Base-by-base conservation (phyloP, 2,797 vertebrate genomes). In the Valencia hispanica region DNA sequence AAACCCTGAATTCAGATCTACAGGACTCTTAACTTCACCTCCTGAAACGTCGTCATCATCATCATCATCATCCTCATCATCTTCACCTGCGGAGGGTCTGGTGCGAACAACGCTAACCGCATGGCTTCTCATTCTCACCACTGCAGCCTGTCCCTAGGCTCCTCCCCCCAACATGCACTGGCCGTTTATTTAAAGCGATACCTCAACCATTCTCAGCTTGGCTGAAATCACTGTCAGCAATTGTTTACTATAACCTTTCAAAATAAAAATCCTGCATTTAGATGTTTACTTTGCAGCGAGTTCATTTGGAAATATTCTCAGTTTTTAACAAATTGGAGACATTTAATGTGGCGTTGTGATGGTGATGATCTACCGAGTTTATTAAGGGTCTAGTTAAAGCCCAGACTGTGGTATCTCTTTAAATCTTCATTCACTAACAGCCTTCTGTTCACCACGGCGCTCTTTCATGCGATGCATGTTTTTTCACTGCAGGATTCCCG, bases 1-100 rank as follows among this genome's bases (percentile, higher is more conserved):
- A 65, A n/a, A 82, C 77, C 84, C 90, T 90, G 89, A 83, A 75
- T 81, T 84, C 81, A 65, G 78, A 85, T 75, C 79, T 75, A 36
- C 66, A 0, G 75, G 72, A 75, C 15, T 0, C 18, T 65, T n/a
- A 2, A 71, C 69, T 12, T 85, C 86, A 65, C 83, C 83, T 85
- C 80, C 74, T 18, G 4, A 65, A 9, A 51, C 41, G 50, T 82
- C 85, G 55, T 89, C 79, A 3, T 73, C 84, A 36, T 89, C 34
- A 25, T 36, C 57, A 30, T 63, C 34, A 41, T 36, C 57, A 18
- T 63, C n/a, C n/a, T 89, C 34, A 25, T 36, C 57, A 30, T 63
- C 34, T 25, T 36, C 57, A 18, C 36, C 30, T 63, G 57, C 18
- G 18, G 74, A 25, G 22, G 39, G 25, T 82, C 25, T 30, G 74